A percentile compares a stretch with the other conserved stretches of the same genome.
These are phyloP conservation scores for Platycercus adscitus DNA, from an alignment of 2,113 vertebrate genomes.

Conservation along the genomic window DNA sequence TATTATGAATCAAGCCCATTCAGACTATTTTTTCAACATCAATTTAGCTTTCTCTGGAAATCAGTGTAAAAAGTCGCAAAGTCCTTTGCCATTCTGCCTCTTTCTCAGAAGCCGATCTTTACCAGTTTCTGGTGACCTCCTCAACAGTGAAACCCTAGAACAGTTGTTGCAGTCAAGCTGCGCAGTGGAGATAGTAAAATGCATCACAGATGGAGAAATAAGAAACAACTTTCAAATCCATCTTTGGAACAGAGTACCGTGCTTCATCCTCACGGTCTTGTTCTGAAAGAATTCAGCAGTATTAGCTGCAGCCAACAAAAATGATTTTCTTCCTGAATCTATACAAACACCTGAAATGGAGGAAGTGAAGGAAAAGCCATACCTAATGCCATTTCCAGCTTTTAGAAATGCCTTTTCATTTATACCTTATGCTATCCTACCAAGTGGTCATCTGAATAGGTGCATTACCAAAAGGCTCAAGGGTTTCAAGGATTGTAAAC, in stretches of 20 bases:
- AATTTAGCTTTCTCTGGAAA: background rate
- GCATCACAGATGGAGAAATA: background rate
- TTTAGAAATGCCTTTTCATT: background rate
- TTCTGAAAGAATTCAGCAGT: background rate
- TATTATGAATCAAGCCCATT: background rate
- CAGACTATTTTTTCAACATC: background rate
- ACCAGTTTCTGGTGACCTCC: background rate
- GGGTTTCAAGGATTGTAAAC: background rate
- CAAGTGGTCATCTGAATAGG: background rate
- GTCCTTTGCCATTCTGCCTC: background rate
- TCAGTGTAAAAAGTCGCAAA: background rate
- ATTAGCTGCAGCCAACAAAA: slow-evolving; percentile 7
- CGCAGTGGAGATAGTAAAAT: background rate
- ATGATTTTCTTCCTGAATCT: background rate
- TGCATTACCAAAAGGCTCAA: background rate
- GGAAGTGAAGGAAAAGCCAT: background rate
- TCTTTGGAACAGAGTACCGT: background rate
- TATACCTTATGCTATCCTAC: background rate
- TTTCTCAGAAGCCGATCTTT: slow-evolving; percentile 25
- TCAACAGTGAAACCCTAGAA: slow-evolving; percentile 5
- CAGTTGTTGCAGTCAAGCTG: background rate
- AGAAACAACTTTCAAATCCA: background rate
- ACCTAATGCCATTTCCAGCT: background rate
- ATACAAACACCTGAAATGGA: background rate
- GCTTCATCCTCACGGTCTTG: background rate